Evolutionary conservation across 1,140 invertebrate genomes (phyloP).

Genomic region (Xylocopa sonorina): DNA sequence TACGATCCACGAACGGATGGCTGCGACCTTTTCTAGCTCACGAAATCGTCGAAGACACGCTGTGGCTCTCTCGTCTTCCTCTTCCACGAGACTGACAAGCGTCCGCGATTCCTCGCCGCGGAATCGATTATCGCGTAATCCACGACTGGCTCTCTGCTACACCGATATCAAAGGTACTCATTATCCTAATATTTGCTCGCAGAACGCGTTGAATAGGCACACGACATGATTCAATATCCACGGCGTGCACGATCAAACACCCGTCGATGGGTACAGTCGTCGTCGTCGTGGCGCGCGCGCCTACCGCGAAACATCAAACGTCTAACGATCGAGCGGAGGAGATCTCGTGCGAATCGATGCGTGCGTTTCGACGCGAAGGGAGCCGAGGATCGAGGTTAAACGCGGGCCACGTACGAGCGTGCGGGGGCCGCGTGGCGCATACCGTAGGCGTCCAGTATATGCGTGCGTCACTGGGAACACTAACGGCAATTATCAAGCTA

Average conservation of each 20-base stretch:
- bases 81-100: no score
- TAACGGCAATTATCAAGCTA: conserved; percentile 77
- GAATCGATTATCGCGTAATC: not conserved
- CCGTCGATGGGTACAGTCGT: not conserved
- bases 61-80: no score
- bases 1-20: no score
- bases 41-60: not conserved
- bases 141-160: not conserved
- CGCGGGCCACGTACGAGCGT: conserved; percentile 11
- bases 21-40: not conserved
- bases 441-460: conserved; percentile 45
- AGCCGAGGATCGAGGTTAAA: not conserved
- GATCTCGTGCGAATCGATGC: conserved; percentile 19
- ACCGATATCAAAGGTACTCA: conserved; percentile 2
- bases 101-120: not conserved
- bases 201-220: conserved; percentile 10
- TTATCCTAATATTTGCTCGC: conserved; percentile 13
- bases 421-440: conserved; percentile 13
- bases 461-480: conserved; percentile 67
- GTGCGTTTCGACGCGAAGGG: not conserved
- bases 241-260: not conserved
- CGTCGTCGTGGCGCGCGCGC: not conserved
- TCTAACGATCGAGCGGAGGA: not conserved
- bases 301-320: conserved; percentile 26
- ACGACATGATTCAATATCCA: conserved; percentile 29